Base-by-base conservation (phyloP, 1,140 invertebrate species). In the Meloidogyne chitwoodi region DNA sequence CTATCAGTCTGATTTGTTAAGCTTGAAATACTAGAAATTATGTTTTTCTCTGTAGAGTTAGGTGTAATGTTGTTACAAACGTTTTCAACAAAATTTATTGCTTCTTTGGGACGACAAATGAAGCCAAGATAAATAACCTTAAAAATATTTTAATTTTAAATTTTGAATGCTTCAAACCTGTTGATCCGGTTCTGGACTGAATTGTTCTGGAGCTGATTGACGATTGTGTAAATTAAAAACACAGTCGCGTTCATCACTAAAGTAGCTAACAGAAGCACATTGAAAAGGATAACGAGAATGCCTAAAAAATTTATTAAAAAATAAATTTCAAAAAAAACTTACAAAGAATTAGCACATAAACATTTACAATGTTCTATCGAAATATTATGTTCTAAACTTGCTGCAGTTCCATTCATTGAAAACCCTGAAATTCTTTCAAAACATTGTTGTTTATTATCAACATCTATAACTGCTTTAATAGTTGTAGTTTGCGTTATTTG, bases 261-360 rank as follows among this genome's bases (percentile, higher is more conserved):
- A 86, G 62, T 86, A 86, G 19, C 80, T 86, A 31, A 84, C 85
- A 34, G 84, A 86, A 44, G 71, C 29, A 62, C 84, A 86, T 70
- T 86, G 85, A 81, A 86, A 86, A 8, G 80, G 68, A 68, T 87
- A 87, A 31, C 78, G 76, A 8, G 84, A 86, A 29, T 56, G 68
- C 44, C 74, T 85, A 19, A 44, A 77, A 68, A 48, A 75, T 11
- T 65, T n/a, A 41, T 48, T 70, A 62, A 62, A 56, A 56, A 34
- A 81, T 27, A 34, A 14, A 19, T 78, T n/a, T 10, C 27, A 12
- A 14, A 77, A 38, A 79, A 76, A 72, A 78, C 83, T 75, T 63
- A 84, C 84, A 80, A 74, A 67, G 83, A 84, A 69, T 85, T 85
- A 44, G 83, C 83, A 64, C 83, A 84, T 34, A 77, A 76, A 79